Evolutionary conservation across 1,140 invertebrate genomes (phyloP), one percentile per base, ranked within the genome.

Genomic region (Tigriopus japonicus): DNA sequence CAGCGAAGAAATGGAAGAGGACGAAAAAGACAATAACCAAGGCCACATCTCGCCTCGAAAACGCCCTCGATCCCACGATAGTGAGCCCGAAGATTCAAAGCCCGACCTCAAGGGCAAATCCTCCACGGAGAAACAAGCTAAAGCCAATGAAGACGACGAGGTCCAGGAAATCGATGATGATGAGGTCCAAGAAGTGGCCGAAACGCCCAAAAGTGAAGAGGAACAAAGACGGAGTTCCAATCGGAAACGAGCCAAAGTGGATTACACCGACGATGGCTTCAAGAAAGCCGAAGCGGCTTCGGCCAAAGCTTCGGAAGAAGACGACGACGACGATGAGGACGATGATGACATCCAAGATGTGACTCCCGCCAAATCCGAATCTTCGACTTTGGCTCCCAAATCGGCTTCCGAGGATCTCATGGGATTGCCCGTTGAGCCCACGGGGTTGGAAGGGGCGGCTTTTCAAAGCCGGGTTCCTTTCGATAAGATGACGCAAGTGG

Each of bases 401-500:
- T 49, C 45, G 3, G 10, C 45, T 49, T 49, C 45, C 5, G 52
- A 64, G 1, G 53, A 40, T 19, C 19, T 53, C 9, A 51, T 6
- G 5, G 45, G 6, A 51, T 35, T 35, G 1, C 15, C 59, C 52
- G 53, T 59, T 3, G 58, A 42, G 61, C 43, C 1, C 15, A 17
- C 19, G 42, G 49, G 52, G 14, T 77, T 92, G 60, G 89, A 93
- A 77, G 89, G 89, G 52, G 88, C 89, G 56, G 87, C 89, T 1
- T 93, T 90, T 73, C 87, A 92, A 71, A 90, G 87, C 64, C 79
- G 93, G 60, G 75, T 98, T 67, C 91, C 91, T 5, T 89, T 86
- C 73, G 92, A 94, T 70, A 94, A 94, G 70, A 81, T 97, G 78
- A 93, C 89, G 28, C 86, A 88, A 5, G 81, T 85, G 42, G 94